Evolutionary conservation across 2,888 invertebrate species (phyloP).

Genomic region (Brenthis daphne): DNA sequence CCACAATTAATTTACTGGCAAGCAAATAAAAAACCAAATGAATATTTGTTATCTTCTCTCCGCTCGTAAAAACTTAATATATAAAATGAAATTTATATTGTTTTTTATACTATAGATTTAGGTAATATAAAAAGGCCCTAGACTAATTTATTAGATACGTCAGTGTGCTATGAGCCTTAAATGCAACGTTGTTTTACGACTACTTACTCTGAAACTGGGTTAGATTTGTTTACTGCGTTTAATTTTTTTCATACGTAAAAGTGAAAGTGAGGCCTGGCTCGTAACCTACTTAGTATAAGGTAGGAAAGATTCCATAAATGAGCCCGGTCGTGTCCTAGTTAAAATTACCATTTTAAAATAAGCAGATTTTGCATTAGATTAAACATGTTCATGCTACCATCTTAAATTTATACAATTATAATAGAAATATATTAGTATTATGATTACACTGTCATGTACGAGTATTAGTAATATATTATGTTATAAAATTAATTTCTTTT

Average conservation of each 20-base stretch:
- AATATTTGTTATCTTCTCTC: too few species aligned
- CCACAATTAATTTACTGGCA: too few species aligned
- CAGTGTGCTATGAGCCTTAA: conserved; percentile 14
- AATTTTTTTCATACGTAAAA: conserved; percentile 37
- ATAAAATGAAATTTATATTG: too few species aligned
- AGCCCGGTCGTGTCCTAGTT: conserved; percentile 28
- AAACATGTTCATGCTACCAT: not conserved
- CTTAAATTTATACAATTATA: not conserved
- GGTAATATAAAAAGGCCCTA: too few species aligned
- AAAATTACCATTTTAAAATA: conserved; percentile 20
- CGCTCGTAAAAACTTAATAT: too few species aligned
- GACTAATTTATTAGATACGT: too few species aligned
- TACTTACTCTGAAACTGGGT: conserved; percentile 46
- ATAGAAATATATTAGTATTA: too few species aligned
- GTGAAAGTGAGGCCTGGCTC: conserved; percentile 33
- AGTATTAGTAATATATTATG: too few species aligned
- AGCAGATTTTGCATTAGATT: conserved; percentile 14
- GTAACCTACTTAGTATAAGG: conserved; percentile 38
- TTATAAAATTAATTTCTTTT: too few species aligned
- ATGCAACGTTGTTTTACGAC: conserved; percentile 41
- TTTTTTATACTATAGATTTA: too few species aligned
- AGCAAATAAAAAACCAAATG: too few species aligned
- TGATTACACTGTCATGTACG: too few species aligned
- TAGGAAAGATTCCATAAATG: conserved; percentile 36
- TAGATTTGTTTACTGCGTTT: conserved; percentile 44